Evolutionary conservation across 53 echinoderm and acorn worm species (phyloP).

Genomic region (Crossaster papposus): DNA sequence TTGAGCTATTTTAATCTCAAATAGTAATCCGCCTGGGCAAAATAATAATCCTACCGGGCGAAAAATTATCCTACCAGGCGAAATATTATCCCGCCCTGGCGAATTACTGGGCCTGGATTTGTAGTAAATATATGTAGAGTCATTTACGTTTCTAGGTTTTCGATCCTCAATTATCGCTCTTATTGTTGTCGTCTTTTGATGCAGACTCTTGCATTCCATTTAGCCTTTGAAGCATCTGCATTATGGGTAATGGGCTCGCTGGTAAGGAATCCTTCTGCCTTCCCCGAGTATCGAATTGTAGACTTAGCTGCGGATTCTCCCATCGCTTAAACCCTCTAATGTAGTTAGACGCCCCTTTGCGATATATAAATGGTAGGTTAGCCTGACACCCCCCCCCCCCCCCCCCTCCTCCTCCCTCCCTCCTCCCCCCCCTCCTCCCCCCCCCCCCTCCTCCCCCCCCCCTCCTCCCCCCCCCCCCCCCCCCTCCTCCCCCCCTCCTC

Average conservation of each 20-base stretch:
- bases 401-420: background rate
- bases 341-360: constrained; percentile 15
- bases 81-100: too few relatives aligned
- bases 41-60: too few relatives aligned
- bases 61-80: too few relatives aligned
- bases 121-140: too few relatives aligned
- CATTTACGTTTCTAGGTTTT: background rate
- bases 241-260: background rate
- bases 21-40: too few relatives aligned
- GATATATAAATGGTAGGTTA: constrained; percentile 16
- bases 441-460: background rate
- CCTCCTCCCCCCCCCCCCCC: background rate
- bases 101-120: too few relatives aligned
- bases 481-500: background rate
- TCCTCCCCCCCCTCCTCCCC: background rate
- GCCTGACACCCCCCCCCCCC: background rate
- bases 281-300: constrained; percentile 22
- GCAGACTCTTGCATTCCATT: background rate
- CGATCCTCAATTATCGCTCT: too few relatives aligned
- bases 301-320: constrained; percentile 6
- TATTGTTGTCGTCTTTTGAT: background rate
- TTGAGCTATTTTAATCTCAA: too few relatives aligned
- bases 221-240: background rate
- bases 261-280: background rate
- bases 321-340: constrained; percentile 28